Conservation (phyloP, 2,797 vertebrate species). For the Alauda arvensis region DNA sequence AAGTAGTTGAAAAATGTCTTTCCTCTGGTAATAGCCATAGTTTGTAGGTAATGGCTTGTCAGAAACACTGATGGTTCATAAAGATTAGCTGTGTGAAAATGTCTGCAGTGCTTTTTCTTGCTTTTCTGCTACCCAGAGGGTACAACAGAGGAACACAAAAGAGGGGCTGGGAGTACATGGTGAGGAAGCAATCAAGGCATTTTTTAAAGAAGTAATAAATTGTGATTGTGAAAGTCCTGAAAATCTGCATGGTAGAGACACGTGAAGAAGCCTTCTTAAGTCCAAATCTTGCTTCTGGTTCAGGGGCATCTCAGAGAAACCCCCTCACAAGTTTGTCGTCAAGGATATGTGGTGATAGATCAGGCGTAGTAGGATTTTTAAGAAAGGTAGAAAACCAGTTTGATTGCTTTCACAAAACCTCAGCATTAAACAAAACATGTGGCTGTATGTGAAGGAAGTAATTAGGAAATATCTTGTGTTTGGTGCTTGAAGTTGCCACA, state of each 20-base stretch:
- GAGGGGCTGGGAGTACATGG: background rate
- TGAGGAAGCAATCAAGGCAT: background rate
- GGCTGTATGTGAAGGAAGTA: background rate
- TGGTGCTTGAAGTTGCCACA: background rate
- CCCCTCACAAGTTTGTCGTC: background rate
- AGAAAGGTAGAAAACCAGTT: background rate
- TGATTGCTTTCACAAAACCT: background rate
- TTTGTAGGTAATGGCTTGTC: constrained; percentile 52
- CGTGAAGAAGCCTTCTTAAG: background rate
- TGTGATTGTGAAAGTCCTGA: background rate
- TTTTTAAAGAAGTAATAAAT: background rate
- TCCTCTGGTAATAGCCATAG: constrained; percentile 1
- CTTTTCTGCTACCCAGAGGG: background rate
- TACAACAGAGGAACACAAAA: background rate
- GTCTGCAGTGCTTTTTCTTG: background rate
- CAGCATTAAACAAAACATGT: background rate
- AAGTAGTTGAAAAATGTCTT: constrained; percentile 33
- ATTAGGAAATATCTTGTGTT: background rate
- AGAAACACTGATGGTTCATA: constrained; percentile 24
- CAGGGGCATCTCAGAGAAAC: background rate
- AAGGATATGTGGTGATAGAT: background rate
- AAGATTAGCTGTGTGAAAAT: constrained; percentile 36
- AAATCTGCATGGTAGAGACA: background rate
- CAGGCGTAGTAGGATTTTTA: background rate
- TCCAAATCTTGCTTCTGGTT: background rate